These are phyloP conservation scores for Didymodactylos carnosus DNA, from an alignment of 2,888 invertebrate species.

Conservation along the genomic window DNA sequence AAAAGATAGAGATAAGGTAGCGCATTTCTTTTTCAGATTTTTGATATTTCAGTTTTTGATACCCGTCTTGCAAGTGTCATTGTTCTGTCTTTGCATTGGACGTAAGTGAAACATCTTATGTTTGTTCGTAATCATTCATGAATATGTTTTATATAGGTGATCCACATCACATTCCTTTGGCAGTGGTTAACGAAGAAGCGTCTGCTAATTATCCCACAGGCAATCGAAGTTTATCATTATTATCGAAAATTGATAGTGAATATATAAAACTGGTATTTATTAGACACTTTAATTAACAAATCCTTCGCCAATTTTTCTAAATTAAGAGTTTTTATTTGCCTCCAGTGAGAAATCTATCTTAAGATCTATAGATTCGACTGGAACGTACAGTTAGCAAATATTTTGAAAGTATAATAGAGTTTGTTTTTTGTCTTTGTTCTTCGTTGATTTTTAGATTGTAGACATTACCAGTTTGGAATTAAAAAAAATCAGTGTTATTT, in stretches of 20 bases:
- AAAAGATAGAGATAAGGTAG: no score
- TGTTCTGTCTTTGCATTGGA: constrained; percentile 63
- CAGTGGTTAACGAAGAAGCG: constrained; percentile 47
- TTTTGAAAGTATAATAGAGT: no score
- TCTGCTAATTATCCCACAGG: not conserved
- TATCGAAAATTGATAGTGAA: not conserved
- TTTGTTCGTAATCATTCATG: constrained; percentile 74
- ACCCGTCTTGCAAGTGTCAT: constrained; percentile 74
- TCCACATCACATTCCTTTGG: not conserved
- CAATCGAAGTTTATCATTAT: not conserved
- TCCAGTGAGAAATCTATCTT: not conserved
- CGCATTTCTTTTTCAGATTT: constrained; percentile 35
- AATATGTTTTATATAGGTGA: constrained; percentile 31
- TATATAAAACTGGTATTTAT: not conserved
- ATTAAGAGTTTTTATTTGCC: no score
- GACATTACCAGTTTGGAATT: no score
- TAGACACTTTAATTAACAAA: no score
- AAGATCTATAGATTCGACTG: not conserved
- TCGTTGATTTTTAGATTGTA: no score
- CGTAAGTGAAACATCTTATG: constrained; percentile 44
- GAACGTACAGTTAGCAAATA: constrained; percentile 7
- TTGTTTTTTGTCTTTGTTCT: no score
- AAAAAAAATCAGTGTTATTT: no score
- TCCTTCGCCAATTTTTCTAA: no score
- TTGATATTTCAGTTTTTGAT: constrained; percentile 78